phyloP scores from a whole-genome alignment of 2,797 vertebrate genomes.

The Lateolabrax maculatus region DNA sequence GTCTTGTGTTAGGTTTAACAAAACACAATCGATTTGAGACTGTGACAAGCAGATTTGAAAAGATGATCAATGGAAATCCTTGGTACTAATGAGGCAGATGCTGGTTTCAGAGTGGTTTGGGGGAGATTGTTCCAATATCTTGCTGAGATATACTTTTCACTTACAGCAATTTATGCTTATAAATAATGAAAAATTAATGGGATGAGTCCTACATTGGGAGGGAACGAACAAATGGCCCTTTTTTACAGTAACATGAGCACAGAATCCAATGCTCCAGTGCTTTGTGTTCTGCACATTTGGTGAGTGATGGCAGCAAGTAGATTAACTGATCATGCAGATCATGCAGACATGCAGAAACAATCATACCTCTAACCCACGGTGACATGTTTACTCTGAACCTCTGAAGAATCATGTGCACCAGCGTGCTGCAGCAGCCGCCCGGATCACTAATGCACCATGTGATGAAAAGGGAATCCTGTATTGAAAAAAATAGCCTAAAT shows the following conservation, averaged over 20 bases:
- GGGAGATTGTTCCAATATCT: conserved; percentile 21
- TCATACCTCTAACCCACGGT: conserved; percentile 53
- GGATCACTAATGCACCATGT: conserved; percentile 31
- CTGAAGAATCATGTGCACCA: conserved; percentile 42
- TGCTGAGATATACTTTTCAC: conserved; percentile 19
- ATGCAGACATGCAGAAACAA: conserved; percentile 49
- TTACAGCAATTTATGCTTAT: conserved; percentile 20
- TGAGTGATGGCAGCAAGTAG: conserved; percentile 34
- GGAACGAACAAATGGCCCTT: background rate
- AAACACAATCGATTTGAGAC: conserved; percentile 43
- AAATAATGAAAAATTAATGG: conserved; percentile 19
- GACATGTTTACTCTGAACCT: conserved; percentile 68
- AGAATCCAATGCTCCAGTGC: background rate
- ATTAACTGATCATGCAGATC: conserved; percentile 59
- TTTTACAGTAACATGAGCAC: conserved; percentile 8
- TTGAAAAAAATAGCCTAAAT: conserved; percentile 4
- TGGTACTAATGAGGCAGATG: conserved; percentile 33
- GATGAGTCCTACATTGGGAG: background rate
- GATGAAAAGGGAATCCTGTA: conserved; percentile 39
- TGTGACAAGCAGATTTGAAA: conserved; percentile 28
- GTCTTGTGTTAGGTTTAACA: conserved; percentile 14
- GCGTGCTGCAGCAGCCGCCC: conserved; percentile 23
- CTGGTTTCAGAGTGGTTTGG: conserved; percentile 13
- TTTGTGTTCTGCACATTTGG: conserved; percentile 22
- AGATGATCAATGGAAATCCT: conserved; percentile 45